Percentiles rank a stretch among this genome's conserved stretches.
Conservation (phyloP, 2,113 vertebrate genomes). For the Larimichthys polyactis region DNA sequence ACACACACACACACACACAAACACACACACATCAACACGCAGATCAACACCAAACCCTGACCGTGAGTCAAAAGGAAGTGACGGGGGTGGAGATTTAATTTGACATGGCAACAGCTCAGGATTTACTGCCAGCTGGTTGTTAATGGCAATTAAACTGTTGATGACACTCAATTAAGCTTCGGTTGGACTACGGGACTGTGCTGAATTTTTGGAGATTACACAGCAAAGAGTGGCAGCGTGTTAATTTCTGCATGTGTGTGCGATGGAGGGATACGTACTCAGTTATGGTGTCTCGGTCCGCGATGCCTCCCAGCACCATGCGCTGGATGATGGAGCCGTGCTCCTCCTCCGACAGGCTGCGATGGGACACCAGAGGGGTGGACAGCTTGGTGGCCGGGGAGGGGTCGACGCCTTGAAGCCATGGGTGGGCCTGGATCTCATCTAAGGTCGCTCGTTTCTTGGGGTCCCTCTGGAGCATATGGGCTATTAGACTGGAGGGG, state of each 20-base stretch:
- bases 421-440: conserved; percentile 93
- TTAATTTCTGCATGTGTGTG: background rate
- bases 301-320: conserved; percentile 97
- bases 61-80: conserved; percentile 34
- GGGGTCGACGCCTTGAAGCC: conserved; percentile 97
- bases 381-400: conserved; percentile 97
- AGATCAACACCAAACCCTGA: conserved; percentile 28
- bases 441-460: conserved; percentile 94
- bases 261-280: conserved; percentile 87
- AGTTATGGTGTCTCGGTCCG: conserved; percentile 93
- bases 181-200: conserved; percentile 10
- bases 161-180: conserved; percentile 45
- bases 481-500: conserved; percentile 91
- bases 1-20: background rate
- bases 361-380: conserved; percentile 96
- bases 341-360: conserved; percentile 96
- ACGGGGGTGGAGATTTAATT: conserved; percentile 52
- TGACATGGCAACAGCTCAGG: conserved; percentile 45
- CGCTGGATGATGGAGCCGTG: conserved; percentile 98
- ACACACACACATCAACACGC: background rate
- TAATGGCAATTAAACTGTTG: conserved; percentile 61
- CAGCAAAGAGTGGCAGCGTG: conserved; percentile 14
- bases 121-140: conserved; percentile 39
- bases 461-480: conserved; percentile 97
- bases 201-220: conserved; percentile 31